These are phyloP conservation scores for Brachypteracias leptosomus DNA, from an alignment of 2,113 vertebrate genomes.

Conservation along the genomic window DNA sequence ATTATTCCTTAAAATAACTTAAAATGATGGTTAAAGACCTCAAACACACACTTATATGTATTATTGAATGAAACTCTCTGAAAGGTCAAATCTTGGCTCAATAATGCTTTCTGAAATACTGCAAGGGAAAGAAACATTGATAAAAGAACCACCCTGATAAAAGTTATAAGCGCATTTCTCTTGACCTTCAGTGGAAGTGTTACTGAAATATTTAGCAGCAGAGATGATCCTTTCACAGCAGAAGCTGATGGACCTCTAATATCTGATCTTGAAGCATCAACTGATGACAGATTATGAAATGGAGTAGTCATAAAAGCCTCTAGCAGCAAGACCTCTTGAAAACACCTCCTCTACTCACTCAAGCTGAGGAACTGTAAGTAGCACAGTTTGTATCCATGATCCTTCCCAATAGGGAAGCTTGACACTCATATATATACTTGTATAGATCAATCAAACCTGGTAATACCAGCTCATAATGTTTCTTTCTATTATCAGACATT, in stretches of 20 bases:
- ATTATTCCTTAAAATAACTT: not conserved
- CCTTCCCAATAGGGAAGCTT: not conserved
- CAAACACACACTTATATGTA: not conserved
- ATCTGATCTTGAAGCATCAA: not conserved
- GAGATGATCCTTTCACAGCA: not conserved
- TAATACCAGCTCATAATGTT: not conserved
- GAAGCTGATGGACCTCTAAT: not conserved
- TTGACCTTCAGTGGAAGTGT: not conserved
- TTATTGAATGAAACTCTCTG: not conserved
- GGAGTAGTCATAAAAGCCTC: not conserved
- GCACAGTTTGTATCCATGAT: not conserved
- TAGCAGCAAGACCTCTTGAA: not conserved
- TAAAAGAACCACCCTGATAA: not conserved
- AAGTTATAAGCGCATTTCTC: not conserved
- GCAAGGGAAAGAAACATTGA: not conserved
- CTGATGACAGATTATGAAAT: not conserved
- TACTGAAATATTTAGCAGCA: not conserved
- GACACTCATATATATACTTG: accelerated
- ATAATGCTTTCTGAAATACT: not conserved
- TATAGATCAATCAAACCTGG: not conserved
- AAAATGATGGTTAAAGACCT: not conserved
- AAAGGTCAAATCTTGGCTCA: not conserved
- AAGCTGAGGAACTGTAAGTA: not conserved
- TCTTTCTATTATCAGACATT: not conserved
- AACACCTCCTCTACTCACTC: not conserved